Evolutionary conservation across 2,113 vertebrate species (phyloP), one percentile per base, ranked within the genome.

Genomic region (Miniopterus natalensis): DNA sequence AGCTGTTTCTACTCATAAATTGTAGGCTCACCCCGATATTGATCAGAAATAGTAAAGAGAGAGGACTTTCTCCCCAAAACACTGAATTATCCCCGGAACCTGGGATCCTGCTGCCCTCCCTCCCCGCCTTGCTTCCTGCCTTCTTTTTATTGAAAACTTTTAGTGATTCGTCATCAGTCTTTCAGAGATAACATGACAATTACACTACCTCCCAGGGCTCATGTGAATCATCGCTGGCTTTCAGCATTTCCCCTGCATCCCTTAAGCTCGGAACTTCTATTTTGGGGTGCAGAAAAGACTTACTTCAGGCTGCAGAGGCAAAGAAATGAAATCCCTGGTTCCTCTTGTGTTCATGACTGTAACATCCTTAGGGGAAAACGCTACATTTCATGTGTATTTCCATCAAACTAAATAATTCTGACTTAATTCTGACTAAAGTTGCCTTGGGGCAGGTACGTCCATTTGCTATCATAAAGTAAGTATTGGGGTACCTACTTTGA

Each of bases 1-100:
- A 53, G 5, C 21, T 13, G 0, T 66, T 25, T 59, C 6, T 11
- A 5, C 7, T 7, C 7, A 4, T 25, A 17, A 27, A 23, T 1
- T 21, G 36, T 73, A 85, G 65, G 42, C 18, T 77, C 65, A 5
- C 12, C 14, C 75, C 20, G 75, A 68, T 49, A 6, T 0, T 3
- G 51, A 21, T 31, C 1, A 20, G 57, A 63, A 42, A 51, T 15
- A 27, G 27, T 6, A 23, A 20, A 78, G 74, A 75, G n/a, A 86
- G n/a, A 81, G 29, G 40, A 7, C 49, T 61, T 83, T 8, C 36
- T n/a, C 70, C 31, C 40, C 63, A 87, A 59, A 86, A 29, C 18
- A 47, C 45, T 4, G 20, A 36, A 4, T 53, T 45, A n/a, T 73
- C 13, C 53, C 61, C n/a, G 27, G 14, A 85, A 45, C 55, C 13